A percentile compares a stretch with the other conserved stretches of the same genome.
Evolutionary conservation across 2,797 vertebrate species (phyloP).

Genomic region (Protonibea diacanthus): DNA sequence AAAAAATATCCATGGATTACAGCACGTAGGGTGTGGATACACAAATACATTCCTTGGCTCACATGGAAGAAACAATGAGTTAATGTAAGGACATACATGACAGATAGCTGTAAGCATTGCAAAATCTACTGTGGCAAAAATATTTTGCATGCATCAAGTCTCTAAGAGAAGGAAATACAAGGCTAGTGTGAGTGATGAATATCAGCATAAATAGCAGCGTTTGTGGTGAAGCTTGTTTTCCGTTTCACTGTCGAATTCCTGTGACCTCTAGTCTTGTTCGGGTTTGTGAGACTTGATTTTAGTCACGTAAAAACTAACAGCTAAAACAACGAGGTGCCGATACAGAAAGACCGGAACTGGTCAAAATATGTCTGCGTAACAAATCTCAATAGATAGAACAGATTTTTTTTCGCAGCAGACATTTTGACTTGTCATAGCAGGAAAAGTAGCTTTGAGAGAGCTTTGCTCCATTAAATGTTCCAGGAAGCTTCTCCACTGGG

Average conservation of each 20-base stretch:
- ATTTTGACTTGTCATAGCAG: background rate
- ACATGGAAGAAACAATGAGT: background rate
- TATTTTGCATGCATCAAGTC: background rate
- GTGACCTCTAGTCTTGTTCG: conserved; percentile 28
- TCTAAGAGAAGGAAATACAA: background rate
- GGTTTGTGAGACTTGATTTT: conserved; percentile 45
- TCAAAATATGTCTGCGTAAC: background rate
- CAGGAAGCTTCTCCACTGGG: background rate
- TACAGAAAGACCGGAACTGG: background rate
- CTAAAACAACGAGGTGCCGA: conserved; percentile 23
- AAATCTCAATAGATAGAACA: background rate
- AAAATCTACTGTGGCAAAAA: conserved; percentile 18
- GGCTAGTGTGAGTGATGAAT: background rate
- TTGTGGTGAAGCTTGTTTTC: conserved; percentile 6
- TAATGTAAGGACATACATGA: conserved; percentile 7
- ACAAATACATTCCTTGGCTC: conserved; percentile 29
- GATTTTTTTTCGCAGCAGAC: background rate
- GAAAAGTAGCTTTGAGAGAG: background rate
- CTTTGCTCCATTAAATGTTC: no score
- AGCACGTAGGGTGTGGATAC: background rate
- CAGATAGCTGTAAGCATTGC: background rate
- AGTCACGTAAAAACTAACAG: conserved; percentile 49
- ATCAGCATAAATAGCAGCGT: background rate
- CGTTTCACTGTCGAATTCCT: conserved; percentile 10
- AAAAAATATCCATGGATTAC: conserved; percentile 4